Conservation (phyloP, 2,797 vertebrate genomes). For the Pipistrellus pipistrellus region DNA sequence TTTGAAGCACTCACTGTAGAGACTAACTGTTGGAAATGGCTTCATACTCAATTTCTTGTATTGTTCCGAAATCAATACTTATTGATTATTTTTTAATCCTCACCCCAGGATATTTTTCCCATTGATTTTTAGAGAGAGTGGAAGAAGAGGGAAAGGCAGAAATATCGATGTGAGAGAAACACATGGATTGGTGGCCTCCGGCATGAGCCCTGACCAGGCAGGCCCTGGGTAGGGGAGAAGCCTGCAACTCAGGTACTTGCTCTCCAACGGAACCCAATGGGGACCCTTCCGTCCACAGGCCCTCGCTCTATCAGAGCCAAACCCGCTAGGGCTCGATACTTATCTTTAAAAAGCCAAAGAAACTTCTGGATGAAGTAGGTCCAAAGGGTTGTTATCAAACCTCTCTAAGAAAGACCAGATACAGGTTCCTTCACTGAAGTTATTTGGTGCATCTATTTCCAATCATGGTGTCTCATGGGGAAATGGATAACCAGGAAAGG, state of each 20-base stretch:
- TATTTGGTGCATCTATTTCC: conserved; percentile 33
- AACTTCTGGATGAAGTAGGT: conserved; percentile 38
- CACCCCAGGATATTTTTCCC: too few species aligned
- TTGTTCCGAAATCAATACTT: conserved; percentile 53
- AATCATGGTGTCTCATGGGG: conserved; percentile 46
- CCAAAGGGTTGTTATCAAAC: conserved; percentile 16
- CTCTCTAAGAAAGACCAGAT: conserved; percentile 10
- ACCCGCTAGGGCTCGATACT: not conserved
- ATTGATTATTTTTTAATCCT: too few species aligned
- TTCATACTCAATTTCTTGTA: conserved; percentile 38
- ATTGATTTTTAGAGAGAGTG: too few species aligned
- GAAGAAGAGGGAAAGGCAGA: too few species aligned
- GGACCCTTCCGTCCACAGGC: too few species aligned
- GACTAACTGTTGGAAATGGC: not conserved
- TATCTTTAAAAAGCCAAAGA: not conserved
- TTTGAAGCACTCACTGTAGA: not conserved
- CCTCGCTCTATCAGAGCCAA: too few species aligned
- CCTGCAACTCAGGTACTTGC: too few species aligned
- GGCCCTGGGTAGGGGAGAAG: too few species aligned
- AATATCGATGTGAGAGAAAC: too few species aligned
- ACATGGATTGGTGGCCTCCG: too few species aligned
- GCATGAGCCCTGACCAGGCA: too few species aligned
- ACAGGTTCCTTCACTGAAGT: conserved; percentile 32
- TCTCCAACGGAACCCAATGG: too few species aligned
- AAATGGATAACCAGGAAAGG: conserved; percentile 41